A percentile compares a stretch with the other conserved stretches of the same genome.
Evolutionary conservation across 2,113 vertebrate genomes (phyloP).

Genomic region (Bubo blakistoni): DNA sequence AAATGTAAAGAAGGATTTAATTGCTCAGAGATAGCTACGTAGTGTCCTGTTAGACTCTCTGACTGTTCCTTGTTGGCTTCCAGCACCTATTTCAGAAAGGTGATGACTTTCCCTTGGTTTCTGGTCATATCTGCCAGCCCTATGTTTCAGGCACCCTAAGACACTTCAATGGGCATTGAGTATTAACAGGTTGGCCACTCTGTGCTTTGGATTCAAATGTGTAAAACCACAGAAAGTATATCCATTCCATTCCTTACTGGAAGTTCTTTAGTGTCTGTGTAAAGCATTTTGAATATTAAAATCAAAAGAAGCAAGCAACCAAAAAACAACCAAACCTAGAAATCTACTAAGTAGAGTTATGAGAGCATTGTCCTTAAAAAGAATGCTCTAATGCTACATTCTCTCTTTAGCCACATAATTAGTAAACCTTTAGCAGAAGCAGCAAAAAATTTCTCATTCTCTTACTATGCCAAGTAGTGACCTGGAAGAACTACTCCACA

Average conservation of each 20-base stretch:
- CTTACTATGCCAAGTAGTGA: background rate
- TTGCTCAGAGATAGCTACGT: background rate
- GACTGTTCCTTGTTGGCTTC: background rate
- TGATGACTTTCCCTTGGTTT: background rate
- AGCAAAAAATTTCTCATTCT: background rate
- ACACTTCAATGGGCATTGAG: accelerated
- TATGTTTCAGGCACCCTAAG: background rate
- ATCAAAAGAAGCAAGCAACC: background rate
- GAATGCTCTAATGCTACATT: background rate
- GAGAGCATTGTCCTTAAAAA: slow-evolving; percentile 28
- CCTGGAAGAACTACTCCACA: background rate
- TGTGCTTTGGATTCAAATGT: background rate
- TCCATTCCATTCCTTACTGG: background rate
- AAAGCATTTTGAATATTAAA: background rate
- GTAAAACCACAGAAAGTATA: background rate
- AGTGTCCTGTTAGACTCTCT: background rate
- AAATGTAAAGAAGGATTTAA: background rate
- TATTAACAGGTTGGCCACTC: accelerated
- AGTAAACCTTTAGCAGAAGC: slow-evolving; percentile 15
- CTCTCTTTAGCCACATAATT: slow-evolving; percentile 8
- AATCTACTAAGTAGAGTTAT: background rate
- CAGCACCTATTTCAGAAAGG: background rate
- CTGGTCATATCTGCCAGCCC: accelerated
- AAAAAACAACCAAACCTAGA: background rate
- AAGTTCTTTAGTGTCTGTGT: background rate